phyloP scores from a whole-genome alignment of 2,797 vertebrate genomes.

The Smutsia gigantea region DNA sequence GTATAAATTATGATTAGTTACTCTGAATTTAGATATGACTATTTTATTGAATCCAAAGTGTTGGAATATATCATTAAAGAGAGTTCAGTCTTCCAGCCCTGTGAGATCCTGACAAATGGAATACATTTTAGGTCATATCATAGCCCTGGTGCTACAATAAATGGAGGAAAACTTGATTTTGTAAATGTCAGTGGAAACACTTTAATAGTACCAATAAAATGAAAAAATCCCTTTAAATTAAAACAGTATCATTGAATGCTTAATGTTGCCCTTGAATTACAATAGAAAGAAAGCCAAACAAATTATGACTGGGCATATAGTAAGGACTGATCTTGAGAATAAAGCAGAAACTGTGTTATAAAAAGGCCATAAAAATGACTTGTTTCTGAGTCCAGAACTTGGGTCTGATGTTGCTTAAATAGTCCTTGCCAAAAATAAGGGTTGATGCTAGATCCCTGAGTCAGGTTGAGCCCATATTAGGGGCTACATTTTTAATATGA shows the following conservation, averaged over 20 bases:
- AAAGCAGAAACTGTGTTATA: not conserved
- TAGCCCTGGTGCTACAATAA: constrained; percentile 9
- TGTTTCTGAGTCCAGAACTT: not conserved
- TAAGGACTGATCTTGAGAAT: not conserved
- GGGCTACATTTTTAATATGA: not conserved
- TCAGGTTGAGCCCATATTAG: not conserved
- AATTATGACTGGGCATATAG: not conserved
- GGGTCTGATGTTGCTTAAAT: not conserved
- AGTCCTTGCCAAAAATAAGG: not conserved
- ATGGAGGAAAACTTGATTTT: constrained; percentile 61
- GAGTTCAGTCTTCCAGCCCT: constrained; percentile 49
- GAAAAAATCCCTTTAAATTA: not conserved
- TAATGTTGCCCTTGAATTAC: not conserved
- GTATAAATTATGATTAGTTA: constrained; percentile 48
- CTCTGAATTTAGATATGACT: constrained; percentile 64
- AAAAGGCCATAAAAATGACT: not conserved
- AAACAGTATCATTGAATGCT: not conserved
- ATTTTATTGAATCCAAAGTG: constrained; percentile 65
- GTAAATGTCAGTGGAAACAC: constrained; percentile 66
- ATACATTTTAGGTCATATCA: not conserved
- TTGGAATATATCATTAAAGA: constrained; percentile 75
- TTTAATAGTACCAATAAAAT: not conserved
- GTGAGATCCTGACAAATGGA: constrained; percentile 70
- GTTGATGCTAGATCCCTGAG: not conserved
- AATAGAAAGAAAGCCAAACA: not conserved